Evolutionary conservation across 2,113 vertebrate species (phyloP).

Genomic region (Hemicordylus capensis): DNA sequence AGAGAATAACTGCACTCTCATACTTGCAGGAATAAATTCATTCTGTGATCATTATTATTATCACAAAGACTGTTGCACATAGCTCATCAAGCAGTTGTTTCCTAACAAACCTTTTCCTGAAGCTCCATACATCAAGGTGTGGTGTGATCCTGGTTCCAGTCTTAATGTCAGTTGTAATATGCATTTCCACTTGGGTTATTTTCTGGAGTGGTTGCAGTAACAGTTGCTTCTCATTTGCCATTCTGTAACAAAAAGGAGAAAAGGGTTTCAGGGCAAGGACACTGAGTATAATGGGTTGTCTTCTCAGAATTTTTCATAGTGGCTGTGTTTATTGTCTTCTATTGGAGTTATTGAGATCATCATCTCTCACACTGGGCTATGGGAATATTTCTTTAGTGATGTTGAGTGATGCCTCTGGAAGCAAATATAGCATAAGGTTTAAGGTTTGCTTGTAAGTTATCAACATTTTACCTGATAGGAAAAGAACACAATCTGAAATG

Average conservation of each 20-base stretch:
- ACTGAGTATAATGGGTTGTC: background rate
- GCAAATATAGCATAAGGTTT: background rate
- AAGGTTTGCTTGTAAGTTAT: background rate
- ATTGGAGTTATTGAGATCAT: background rate
- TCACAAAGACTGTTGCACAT: background rate
- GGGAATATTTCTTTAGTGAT: background rate
- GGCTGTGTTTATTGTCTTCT: background rate
- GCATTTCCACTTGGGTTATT: background rate
- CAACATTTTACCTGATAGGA: background rate
- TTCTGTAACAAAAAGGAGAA: conserved; percentile 27
- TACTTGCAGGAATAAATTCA: background rate
- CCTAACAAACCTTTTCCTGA: conserved; percentile 30
- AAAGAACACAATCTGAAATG: background rate
- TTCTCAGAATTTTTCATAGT: too few relatives aligned
- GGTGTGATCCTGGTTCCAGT: background rate
- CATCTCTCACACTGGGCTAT: background rate
- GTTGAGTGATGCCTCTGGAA: background rate
- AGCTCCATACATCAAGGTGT: background rate
- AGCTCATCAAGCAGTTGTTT: background rate
- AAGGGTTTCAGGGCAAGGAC: background rate
- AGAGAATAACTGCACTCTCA: background rate
- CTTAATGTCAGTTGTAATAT: conserved; percentile 2
- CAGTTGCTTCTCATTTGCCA: background rate
- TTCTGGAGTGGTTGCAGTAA: background rate
- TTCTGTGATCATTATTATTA: background rate